phyloP scores from a whole-genome alignment of 2,888 invertebrate species.

The Girardia tigrina region DNA sequence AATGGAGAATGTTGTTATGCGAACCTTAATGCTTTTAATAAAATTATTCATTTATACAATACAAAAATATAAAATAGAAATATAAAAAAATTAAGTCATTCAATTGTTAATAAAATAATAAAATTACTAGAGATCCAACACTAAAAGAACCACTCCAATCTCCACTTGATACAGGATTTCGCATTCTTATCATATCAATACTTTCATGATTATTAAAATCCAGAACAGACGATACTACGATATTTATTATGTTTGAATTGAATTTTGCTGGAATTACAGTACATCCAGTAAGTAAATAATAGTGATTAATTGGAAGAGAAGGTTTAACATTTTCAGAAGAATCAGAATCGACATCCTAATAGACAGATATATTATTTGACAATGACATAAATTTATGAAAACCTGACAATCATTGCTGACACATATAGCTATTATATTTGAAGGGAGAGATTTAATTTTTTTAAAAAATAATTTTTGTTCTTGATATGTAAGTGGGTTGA shows the following conservation, averaged over 20 bases:
- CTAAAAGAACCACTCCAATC: not conserved
- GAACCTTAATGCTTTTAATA: too few species aligned
- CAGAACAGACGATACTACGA: not conserved
- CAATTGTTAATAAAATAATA: too few species aligned
- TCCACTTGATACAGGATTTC: not conserved
- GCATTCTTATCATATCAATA: not conserved
- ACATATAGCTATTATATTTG: not conserved
- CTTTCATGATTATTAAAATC: not conserved
- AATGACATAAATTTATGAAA: not conserved
- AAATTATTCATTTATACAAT: too few species aligned
- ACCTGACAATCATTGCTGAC: not conserved
- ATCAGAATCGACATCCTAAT: not conserved
- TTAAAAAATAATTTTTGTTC: not conserved
- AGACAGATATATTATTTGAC: not conserved
- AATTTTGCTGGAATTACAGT: not conserved
- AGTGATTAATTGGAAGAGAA: not conserved
- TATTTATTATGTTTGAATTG: not conserved
- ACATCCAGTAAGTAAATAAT: not conserved
- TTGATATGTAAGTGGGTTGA: not conserved
- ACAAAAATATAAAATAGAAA: too few species aligned
- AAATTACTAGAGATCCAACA: constrained; percentile 1
- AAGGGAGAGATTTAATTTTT: not conserved
- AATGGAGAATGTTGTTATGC: too few species aligned
- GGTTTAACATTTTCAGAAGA: not conserved
- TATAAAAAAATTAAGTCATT: too few species aligned